Evolutionary conservation across 2,797 vertebrate species (phyloP).

Genomic region (Masticophis lateralis): DNA sequence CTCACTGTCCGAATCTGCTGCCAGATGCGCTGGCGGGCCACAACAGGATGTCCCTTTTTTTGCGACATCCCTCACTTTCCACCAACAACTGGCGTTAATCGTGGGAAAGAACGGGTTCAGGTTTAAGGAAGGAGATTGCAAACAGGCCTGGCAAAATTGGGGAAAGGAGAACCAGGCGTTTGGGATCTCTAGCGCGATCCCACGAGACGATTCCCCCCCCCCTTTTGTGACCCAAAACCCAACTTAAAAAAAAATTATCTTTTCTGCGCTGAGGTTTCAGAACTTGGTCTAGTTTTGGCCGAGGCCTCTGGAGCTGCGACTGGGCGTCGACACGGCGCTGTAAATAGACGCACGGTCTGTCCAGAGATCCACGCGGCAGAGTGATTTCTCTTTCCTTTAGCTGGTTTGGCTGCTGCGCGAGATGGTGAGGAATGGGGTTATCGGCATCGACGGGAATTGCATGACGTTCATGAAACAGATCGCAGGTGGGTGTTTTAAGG

Average conservation of each 20-base stretch:
- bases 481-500: constrained; percentile 75
- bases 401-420: constrained; percentile 92
- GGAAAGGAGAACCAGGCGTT: neutral
- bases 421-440: constrained; percentile 89
- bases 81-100: neutral
- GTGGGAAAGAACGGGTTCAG: neutral
- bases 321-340: neutral
- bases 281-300: neutral
- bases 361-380: neutral
- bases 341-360: neutral
- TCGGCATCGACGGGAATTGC: constrained; percentile 89
- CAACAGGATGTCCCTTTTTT: neutral
- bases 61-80: neutral
- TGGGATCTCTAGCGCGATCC: neutral
- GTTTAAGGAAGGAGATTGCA: neutral
- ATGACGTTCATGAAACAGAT: constrained; percentile 98
- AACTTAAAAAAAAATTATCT: neutral
- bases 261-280: neutral
- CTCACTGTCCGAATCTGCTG: too few species aligned
- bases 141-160: neutral
- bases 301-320: neutral
- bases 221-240: neutral
- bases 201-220: neutral
- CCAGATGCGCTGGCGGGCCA: too few species aligned
- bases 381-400: constrained; percentile 59